Base-by-base conservation (phyloP, 2,113 vertebrate species). In the Eubucco bourcierii region DNA sequence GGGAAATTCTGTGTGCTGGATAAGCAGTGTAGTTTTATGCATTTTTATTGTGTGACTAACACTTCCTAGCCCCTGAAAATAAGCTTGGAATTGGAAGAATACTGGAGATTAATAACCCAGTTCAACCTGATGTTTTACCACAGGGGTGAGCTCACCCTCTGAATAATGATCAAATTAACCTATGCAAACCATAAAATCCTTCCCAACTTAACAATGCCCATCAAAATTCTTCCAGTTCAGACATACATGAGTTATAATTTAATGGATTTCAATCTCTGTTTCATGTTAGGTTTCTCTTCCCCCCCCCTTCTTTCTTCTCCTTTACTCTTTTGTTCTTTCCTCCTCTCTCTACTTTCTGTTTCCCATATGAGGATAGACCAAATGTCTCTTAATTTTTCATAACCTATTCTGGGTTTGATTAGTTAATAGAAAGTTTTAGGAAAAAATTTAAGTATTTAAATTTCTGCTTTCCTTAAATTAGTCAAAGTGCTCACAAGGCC, bases 171-270 rank as follows among this genome's bases (percentile, higher is more conserved):
- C 25, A 80, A 89, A 77, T 95, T 50, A 80, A 84, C 56, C 19
- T 89, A 80, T 77, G 78, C 37, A 88, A 80, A 55, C 27, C 68
- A 70, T 88, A 59, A 89, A 90, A 80, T 76, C 73, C 52, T 44
- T 76, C 39, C 44, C 67, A 85, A 83, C 58, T 76, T 82, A 84
- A 86, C 80, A 91, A 64, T 46, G 39, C 8, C 60, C 72, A 60
- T 58, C 34, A 81, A 94, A 96, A 88, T 90, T 92, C 92, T 96
- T 90, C 44, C 68, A 90, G 65, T 52, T 89, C 39, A 86, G 58
- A 92, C 12, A 15, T 81, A 95, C 81, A 73, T 56, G 39, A 28
- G 61, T 89, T 80, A 37, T 80, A 50, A 89, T 82, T 92, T 73
- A 80, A 88, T 73, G 52, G 73, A 84, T 95, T 86, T 95, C 47